Percentiles rank a stretch among this genome's conserved stretches.
Conservation (phyloP, 1,140 invertebrate species). For the Matsumurasca onukii region DNA sequence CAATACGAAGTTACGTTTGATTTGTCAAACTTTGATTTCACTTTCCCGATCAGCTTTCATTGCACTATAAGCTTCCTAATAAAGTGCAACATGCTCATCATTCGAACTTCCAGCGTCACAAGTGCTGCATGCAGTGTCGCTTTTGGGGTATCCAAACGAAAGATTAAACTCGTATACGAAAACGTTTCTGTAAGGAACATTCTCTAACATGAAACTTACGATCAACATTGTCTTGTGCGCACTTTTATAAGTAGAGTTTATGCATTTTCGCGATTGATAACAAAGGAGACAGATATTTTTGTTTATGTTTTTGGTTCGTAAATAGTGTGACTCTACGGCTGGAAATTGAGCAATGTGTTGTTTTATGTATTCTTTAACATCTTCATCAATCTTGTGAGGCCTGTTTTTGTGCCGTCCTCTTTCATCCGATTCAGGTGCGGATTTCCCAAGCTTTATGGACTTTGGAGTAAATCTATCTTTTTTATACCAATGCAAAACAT, state of each 20-base stretch:
- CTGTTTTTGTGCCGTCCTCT: slow-evolving; percentile 29
- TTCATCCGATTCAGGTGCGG: slow-evolving; percentile 16
- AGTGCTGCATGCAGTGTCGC: slow-evolving; percentile 38
- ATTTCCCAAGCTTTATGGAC: slow-evolving; percentile 21
- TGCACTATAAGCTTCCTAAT: slow-evolving; percentile 32
- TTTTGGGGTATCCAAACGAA: slow-evolving; percentile 39
- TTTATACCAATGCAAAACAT: slow-evolving; percentile 34
- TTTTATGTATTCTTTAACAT: slow-evolving; percentile 31
- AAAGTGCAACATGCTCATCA: slow-evolving; percentile 36
- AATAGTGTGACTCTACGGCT: slow-evolving; percentile 39
- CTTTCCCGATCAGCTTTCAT: background rate
- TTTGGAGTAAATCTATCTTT: slow-evolving; percentile 34
- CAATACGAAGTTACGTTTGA: no score
- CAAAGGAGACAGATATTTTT: slow-evolving; percentile 37
- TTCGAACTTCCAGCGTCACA: slow-evolving; percentile 35
- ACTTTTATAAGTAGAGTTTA: slow-evolving; percentile 24
- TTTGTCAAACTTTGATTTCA: no score
- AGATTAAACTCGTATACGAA: slow-evolving; percentile 39
- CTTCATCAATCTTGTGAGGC: slow-evolving; percentile 34
- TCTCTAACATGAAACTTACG: slow-evolving; percentile 25
- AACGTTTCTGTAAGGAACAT: slow-evolving; percentile 36
- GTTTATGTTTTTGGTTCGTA: slow-evolving; percentile 32
- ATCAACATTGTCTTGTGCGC: slow-evolving; percentile 12
- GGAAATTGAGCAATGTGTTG: slow-evolving; percentile 35
- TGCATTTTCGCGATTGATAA: slow-evolving; percentile 33